Conservation (phyloP, 2,113 vertebrate genomes). For the Silurus glanis region DNA sequence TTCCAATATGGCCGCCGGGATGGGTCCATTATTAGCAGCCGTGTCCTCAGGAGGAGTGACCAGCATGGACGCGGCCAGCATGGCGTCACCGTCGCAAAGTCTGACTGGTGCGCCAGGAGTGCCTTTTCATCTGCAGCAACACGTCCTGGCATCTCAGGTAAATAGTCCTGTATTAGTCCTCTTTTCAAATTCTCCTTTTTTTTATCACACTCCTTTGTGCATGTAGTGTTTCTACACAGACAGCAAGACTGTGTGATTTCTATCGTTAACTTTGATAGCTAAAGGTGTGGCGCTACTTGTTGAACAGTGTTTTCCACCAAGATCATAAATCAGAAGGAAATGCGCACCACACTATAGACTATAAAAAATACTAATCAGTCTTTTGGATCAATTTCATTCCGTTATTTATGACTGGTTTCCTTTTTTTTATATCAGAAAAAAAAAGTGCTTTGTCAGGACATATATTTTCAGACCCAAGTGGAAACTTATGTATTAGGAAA, state of each 20-base stretch:
- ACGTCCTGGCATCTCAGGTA: constrained; percentile 97
- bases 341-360: neutral
- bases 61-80: constrained; percentile 82
- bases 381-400: neutral
- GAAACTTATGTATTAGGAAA: neutral
- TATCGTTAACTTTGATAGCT: neutral
- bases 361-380: neutral
- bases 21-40: constrained; percentile 90
- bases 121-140: constrained; percentile 96
- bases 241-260: neutral
- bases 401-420: neutral
- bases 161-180: constrained; percentile 48
- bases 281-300: constrained; percentile 18
- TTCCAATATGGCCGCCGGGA: constrained; percentile 91
- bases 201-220: neutral
- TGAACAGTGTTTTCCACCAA: constrained; percentile 8
- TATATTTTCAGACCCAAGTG: neutral
- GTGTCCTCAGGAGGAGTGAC: constrained; percentile 86
- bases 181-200: too few species aligned
- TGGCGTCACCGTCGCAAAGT: constrained; percentile 85
- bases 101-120: constrained; percentile 81
- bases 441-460: neutral
- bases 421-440: neutral
- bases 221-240: neutral
- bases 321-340: constrained; percentile 30